Evolutionary conservation across 1,140 invertebrate genomes (phyloP), one percentile per base, ranked within the genome.

Genomic region (Glomeris maerens): DNA sequence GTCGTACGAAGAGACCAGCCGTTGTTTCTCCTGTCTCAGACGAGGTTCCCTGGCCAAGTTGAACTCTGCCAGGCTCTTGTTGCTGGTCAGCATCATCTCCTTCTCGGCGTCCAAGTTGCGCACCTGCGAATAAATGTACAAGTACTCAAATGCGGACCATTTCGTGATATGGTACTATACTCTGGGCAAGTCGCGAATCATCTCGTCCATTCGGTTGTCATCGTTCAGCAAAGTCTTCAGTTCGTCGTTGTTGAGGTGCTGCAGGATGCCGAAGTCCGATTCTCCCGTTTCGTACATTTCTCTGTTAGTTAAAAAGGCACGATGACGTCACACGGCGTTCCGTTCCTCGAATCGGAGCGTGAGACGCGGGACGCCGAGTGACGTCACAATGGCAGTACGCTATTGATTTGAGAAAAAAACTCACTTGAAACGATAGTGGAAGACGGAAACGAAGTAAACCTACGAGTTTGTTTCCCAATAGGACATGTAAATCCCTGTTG

Each of bases 11-110:
- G 81, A 73, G 53, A 74, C 74, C 2, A 93, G 62, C 27, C 71
- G 68, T 55, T 78, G 71, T 64, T 84, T 80, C 1, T 78, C 69
- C 57, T 83, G 77, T 38, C 78, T 73, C n/a, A 92, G 67, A 60
- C 79, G 73, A 28, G 86, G 83, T 67, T 92, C 83, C 60, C 79
- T 79, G 14, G 77, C 73, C 21, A 95, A 72, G 65, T 93, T 95
- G 57, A 76, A 82, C 64, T 94, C 88, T 1, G 89, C 87, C 45
- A 88, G 66, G 26, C 78, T 84, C 62, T 84, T 80, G 62, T 91
- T 93, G 55, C 79, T 81, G 1, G 81, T 83, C 60, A 92, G 78
- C 41, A 91, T 67, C 65, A 80, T 79, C 64, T 90, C 84, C 57
- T 87, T 87, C 58, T 92, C 84, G 10, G 75, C 72, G 61, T 83